Conservation (phyloP, 2,888 invertebrate species). For the Trichopria drosophilae region DNA sequence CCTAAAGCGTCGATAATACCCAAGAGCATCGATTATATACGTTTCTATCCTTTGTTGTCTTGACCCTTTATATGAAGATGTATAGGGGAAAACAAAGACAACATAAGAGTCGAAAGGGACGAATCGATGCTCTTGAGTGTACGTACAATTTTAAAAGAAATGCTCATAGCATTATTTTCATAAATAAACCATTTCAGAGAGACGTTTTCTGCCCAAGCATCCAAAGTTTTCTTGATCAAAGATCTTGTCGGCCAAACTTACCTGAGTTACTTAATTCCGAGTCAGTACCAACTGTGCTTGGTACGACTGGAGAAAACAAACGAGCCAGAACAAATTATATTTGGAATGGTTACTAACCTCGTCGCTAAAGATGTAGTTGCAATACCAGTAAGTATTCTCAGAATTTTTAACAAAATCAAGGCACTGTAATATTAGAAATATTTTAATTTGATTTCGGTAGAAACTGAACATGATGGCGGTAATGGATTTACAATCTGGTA, state of each 20-base stretch:
- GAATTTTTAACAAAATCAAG: not conserved
- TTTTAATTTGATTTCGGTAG: conserved; percentile 47
- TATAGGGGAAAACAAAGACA: no score
- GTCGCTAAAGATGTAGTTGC: conserved; percentile 83
- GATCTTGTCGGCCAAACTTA: conserved; percentile 85
- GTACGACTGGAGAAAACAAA: conserved; percentile 70
- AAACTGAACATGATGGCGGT: conserved; percentile 80
- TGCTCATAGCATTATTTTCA: not conserved
- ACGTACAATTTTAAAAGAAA: not conserved
- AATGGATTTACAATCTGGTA: conserved; percentile 76
- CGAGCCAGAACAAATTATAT: conserved; percentile 69
- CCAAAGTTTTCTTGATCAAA: conserved; percentile 80
- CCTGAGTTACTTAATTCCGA: conserved; percentile 75
- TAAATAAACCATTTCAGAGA: conserved; percentile 53
- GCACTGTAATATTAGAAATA: no score
- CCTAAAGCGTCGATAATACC: no score
- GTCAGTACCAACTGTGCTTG: conserved; percentile 69
- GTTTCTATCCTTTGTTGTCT: no score
- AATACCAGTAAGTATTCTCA: conserved; percentile 60
- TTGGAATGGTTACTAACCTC: conserved; percentile 73
- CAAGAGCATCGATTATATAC: no score
- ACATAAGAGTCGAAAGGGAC: no score
- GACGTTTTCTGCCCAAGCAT: conserved; percentile 63
- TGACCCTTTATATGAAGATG: no score
- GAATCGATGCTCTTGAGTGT: no score